A percentile compares a stretch with the other conserved stretches of the same genome.
These are phyloP conservation scores for Psittacula echo DNA, from an alignment of 2,797 vertebrate genomes.

Conservation along the genomic window DNA sequence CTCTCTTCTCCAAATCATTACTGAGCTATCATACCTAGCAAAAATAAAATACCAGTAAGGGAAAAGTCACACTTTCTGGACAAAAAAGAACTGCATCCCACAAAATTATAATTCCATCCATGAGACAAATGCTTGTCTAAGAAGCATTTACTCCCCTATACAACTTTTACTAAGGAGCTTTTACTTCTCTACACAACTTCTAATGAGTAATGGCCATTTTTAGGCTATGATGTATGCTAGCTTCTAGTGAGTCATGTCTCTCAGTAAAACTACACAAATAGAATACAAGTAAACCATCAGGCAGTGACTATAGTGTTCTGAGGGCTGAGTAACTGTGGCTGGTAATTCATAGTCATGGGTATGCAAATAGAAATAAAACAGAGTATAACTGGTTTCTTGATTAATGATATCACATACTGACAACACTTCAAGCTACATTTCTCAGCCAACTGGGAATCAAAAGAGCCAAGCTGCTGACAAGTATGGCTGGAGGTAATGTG, in stretches of 20 bases:
- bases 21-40: background rate
- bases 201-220: slow-evolving; percentile 11
- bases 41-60: background rate
- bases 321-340: slow-evolving; percentile 27
- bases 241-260: slow-evolving; percentile 1
- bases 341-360: slow-evolving; percentile 8
- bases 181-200: background rate
- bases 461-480: slow-evolving; percentile 73
- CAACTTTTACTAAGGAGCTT: background rate
- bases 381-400: slow-evolving; percentile 62
- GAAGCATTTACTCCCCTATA: background rate
- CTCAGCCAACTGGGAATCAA: slow-evolving; percentile 57
- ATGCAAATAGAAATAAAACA: slow-evolving; percentile 45
- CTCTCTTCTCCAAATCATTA: background rate
- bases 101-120: background rate
- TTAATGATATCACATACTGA: slow-evolving; percentile 66
- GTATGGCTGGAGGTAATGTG: slow-evolving; percentile 51
- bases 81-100: background rate
- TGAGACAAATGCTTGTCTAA: background rate
- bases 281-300: background rate
- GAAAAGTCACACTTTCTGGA: background rate
- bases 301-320: background rate
- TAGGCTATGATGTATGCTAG: background rate
- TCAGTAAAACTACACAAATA: slow-evolving; percentile 39
- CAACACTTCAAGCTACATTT: slow-evolving; percentile 47